Evolutionary conservation across 1,140 invertebrate species (phyloP).

Genomic region (Drosophila jambulina): DNA sequence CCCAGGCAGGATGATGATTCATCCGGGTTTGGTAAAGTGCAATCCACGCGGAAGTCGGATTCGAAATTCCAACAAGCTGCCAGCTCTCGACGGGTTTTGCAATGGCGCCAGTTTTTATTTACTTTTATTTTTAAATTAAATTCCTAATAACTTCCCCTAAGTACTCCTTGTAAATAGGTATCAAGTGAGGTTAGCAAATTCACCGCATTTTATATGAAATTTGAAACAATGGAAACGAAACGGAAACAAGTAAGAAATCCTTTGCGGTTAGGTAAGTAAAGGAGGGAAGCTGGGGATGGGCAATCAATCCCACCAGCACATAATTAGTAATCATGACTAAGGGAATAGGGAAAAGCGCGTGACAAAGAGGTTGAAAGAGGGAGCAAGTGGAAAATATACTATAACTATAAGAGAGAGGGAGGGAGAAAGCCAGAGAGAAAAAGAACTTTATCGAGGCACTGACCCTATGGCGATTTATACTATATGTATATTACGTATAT

Average conservation of each 20-base stretch:
- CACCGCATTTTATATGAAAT: not conserved
- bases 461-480: constrained; percentile 44
- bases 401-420: not conserved
- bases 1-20: constrained; percentile 35
- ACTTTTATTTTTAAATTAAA: not conserved
- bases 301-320: constrained; percentile 30
- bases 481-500: constrained; percentile 27
- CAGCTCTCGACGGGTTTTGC: constrained; percentile 3
- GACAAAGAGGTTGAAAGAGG: constrained; percentile 7
- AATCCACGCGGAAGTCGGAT: constrained; percentile 39
- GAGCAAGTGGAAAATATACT: not conserved
- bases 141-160: not conserved
- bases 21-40: constrained; percentile 29
- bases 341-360: constrained; percentile 23
- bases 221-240: not conserved
- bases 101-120: constrained; percentile 3
- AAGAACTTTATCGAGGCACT: constrained; percentile 62
- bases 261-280: not conserved
- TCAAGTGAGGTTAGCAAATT: too few relatives aligned
- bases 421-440: constrained; percentile 2
- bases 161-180: too few relatives aligned
- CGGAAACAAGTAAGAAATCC: not conserved
- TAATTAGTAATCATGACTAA: constrained; percentile 48
- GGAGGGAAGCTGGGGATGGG: not conserved
- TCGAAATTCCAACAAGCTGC: constrained; percentile 20